Base-by-base conservation (phyloP, 2,113 vertebrate genomes). In the Serinus canaria region DNA sequence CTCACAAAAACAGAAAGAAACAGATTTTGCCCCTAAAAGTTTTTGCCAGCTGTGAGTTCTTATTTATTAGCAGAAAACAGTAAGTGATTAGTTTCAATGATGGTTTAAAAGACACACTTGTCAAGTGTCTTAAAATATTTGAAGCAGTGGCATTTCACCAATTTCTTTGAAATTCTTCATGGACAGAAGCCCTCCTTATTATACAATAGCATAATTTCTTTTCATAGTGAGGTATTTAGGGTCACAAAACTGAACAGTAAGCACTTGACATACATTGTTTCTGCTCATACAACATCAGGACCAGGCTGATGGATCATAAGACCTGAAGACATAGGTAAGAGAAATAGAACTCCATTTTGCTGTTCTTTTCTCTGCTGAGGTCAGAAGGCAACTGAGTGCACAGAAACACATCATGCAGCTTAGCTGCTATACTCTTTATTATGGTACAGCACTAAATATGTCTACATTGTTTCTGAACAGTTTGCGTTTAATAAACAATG, bases 21-120 rank as follows among this genome's bases (percentile, higher is more conserved):
- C 4, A 75, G 52, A 85, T 92, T 96, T 97, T 95, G 43, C 67
- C 76, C 90, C 96, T 86, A 50, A 17, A 83, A 85, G 25, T 75
- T 85, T 97, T 91, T 87, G 37, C 15, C 66, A 82, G 31, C 74
- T 90, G 37, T 76, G 63, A 94, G 81, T 39, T 30, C 37, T 43
- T 82, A 70, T 83, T 73, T 35, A 83, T 49, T 69, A 87, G 83
- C 47, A 93, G 41, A 94, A 76, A 96, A 76, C 60, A 86, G 52
- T 66, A 27, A 91, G 46, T 83, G 63, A 67, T 27, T 72, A 31
- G 89, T 96, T 91, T 64, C 37, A 55, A 81, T 70, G 44, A 39
- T 50, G 30, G 75, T 95, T 97, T 89, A 84, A 75, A 96, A 95
- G 49, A 74, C 39, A 90, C 55, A 64, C 21, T 94, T 91, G 11